Evolutionary conservation across 2,797 vertebrate genomes (phyloP).

Genomic region (Urosaurus nigricauda): DNA sequence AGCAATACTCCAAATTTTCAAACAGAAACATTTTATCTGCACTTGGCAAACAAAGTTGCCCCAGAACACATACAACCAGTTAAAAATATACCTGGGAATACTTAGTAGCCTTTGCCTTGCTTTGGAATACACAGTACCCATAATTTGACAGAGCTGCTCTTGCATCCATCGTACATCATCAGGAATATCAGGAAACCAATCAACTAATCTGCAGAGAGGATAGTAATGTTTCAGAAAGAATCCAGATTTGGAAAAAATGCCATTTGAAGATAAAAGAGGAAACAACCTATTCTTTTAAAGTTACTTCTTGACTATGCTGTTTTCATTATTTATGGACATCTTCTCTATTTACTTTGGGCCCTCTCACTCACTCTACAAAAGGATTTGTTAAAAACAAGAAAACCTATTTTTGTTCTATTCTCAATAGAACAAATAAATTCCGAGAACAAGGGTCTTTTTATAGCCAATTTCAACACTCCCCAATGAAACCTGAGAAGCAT

Average conservation of each 20-base stretch:
- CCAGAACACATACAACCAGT: conserved; percentile 5
- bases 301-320: neutral
- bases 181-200: conserved; percentile 92
- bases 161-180: conserved; percentile 86
- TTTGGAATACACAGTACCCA: conserved; percentile 73
- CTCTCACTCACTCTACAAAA: neutral
- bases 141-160: conserved; percentile 78
- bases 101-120: conserved; percentile 72
- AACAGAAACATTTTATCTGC: neutral
- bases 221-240: neutral
- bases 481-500: too few relatives aligned
- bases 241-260: neutral
- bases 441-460: neutral
- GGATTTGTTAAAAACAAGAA: neutral
- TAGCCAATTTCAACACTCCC: neutral
- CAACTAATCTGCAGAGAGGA: conserved; percentile 81
- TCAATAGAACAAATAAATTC: neutral
- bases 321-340: neutral
- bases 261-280: too few relatives aligned
- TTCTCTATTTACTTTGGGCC: neutral
- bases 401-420: neutral
- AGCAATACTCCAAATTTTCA: neutral
- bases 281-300: neutral
- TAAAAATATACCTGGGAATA: conserved; percentile 9
- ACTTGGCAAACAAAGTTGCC: neutral